Base-by-base conservation (phyloP, 2,888 invertebrate species). In the Phorcus lineatus region DNA sequence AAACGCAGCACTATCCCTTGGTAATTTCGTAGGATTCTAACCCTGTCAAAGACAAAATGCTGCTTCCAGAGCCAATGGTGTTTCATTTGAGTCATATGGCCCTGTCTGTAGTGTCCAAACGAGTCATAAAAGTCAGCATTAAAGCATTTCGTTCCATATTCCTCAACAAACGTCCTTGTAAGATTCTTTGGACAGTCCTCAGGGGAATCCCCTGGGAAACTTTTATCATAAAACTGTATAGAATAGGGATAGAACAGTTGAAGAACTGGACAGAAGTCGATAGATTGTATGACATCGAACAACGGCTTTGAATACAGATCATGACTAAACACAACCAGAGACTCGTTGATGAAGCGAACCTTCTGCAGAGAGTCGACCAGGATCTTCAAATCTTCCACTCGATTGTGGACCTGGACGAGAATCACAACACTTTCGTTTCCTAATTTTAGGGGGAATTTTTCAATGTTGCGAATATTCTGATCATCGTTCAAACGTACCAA, bases 41-140 rank as follows among this genome's bases (percentile, higher is more conserved):
- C 4, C 7, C 7, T 36, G 36, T 36, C 36, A 36, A 36, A 36
- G 36, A 36, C 36, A 7, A 36, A 36, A 36, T 36, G 36, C 36
- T 36, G 36, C 70, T 67, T 79, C 79, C 79, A 79, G 7, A 70
- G 0, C 52, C 53, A 79, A 53, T 79, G 79, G 36, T 79, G 79
- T 19, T 79, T 79, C 53, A 70, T 79, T 19, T 79, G 79, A 7
- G 79, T 55, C 16, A 74, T 19, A 13, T 24, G 40, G 2, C 47
- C 70, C 19, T 74, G 54, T 67, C 79, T 47, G 70, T 79, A 79
- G 28, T 79, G 79, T 11, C 70, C 66, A 74, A 47, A 70, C n/a
- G 19, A 16, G 31, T 79, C 79, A 9, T 55, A 55, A n/a, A 53
- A 28, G 16, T 74, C 70, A 52, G 70, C 79, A 54, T 79, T 79